These are phyloP conservation scores for Phalacrocorax brasilianus DNA, from an alignment of 2,113 vertebrate species.

Conservation along the genomic window DNA sequence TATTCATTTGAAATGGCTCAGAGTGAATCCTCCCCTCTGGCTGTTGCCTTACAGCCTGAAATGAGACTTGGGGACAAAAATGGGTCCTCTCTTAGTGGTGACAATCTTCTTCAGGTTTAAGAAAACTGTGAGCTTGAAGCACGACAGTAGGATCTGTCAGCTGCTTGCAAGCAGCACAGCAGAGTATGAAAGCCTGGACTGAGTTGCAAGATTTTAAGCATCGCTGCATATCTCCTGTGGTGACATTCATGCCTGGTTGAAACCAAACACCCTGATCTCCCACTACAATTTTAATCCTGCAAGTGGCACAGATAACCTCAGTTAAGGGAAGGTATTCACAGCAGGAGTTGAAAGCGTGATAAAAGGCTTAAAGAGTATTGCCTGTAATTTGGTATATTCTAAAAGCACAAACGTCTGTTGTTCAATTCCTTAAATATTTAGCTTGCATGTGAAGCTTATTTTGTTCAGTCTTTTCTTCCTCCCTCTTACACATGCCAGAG, in stretches of 20 bases:
- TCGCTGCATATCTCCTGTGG: not conserved
- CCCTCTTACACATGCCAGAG: not conserved
- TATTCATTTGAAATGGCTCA: not conserved
- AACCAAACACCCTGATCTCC: not conserved
- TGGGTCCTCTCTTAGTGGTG: not conserved
- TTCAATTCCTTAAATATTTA: not conserved
- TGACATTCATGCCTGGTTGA: not conserved
- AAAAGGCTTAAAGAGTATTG: not conserved
- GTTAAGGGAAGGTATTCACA: not conserved
- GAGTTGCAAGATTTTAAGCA: not conserved
- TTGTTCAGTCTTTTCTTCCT: not conserved
- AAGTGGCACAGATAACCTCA: not conserved
- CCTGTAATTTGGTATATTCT: not conserved
- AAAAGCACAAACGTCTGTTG: not conserved
- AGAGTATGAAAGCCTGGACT: not conserved
- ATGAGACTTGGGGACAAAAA: not conserved
- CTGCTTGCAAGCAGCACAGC: not conserved
- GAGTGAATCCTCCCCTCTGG: not conserved
- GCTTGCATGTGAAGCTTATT: not conserved
- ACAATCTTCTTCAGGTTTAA: not conserved
- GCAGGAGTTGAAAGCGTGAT: not conserved
- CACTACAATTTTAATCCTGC: not conserved
- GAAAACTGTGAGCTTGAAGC: not conserved
- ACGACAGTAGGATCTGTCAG: not conserved
- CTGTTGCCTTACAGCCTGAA: not conserved